Percentiles rank a stretch among this genome's conserved stretches.
These are phyloP conservation scores for Macrocentrus cingulum DNA, from an alignment of 1,140 invertebrate species.

Conservation along the genomic window DNA sequence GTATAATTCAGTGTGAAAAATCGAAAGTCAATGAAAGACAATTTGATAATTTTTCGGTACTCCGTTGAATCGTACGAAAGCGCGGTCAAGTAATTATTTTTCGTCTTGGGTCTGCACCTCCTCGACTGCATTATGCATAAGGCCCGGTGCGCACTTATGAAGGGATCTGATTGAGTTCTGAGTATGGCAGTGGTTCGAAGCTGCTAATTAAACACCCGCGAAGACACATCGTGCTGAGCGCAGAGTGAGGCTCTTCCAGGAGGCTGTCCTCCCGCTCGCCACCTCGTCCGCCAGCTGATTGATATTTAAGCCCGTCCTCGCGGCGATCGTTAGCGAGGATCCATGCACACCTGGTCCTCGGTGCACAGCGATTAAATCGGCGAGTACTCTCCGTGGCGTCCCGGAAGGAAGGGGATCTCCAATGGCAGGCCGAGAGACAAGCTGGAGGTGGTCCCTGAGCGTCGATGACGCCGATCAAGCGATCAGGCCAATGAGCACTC, in stretches of 20 bases:
- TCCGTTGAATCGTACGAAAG: too few species aligned
- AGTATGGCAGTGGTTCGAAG: constrained; percentile 55
- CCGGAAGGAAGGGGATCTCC: constrained; percentile 14
- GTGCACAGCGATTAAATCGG: constrained; percentile 17
- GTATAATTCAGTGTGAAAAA: too few species aligned
- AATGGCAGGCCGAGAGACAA: constrained; percentile 22
- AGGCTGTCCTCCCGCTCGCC: constrained; percentile 11
- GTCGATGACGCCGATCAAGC: constrained; percentile 27
- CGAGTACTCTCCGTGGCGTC: not conserved
- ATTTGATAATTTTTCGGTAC: too few species aligned
- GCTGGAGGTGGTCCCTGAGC: constrained; percentile 27
- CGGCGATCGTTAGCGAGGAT: constrained; percentile 20
- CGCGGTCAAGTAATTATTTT: too few species aligned
- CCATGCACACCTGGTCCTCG: constrained; percentile 18
- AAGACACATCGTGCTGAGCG: constrained; percentile 34
- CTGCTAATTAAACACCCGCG: constrained; percentile 58
- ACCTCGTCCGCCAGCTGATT: constrained; percentile 42
- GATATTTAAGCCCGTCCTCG: constrained; percentile 51
- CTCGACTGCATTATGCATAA: constrained; percentile 53
- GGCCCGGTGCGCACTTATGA: constrained; percentile 50
- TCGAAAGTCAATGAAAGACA: too few species aligned
- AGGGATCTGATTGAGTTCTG: constrained; percentile 60
- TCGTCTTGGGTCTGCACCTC: constrained; percentile 6
- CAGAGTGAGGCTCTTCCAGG: constrained; percentile 21
- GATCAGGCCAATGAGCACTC: constrained; percentile 32